Percentiles rank a stretch among this genome's conserved stretches.
Conservation (phyloP, 1,140 invertebrate species). For the Anoplophora glabripennis region DNA sequence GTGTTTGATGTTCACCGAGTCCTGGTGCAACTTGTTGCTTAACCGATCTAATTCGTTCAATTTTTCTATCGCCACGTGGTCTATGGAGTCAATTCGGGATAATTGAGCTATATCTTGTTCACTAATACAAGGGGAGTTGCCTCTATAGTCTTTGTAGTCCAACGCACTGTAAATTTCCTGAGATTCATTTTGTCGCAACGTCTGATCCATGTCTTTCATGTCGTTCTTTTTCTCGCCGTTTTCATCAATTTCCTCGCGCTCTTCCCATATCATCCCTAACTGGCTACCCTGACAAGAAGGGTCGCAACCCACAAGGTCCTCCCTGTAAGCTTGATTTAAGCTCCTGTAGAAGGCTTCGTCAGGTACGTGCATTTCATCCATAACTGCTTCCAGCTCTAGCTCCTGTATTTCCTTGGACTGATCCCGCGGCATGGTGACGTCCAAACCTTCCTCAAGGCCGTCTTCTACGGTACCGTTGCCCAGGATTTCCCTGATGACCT, state of each 20-base stretch:
- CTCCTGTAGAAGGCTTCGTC: conserved; percentile 87
- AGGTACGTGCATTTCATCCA: conserved; percentile 59
- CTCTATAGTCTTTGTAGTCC: conserved; percentile 77
- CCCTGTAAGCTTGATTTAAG: conserved; percentile 81
- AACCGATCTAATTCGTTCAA: conserved; percentile 73
- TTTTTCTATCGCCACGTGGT: conserved; percentile 73
- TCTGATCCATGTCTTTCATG: conserved; percentile 51
- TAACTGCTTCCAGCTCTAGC: conserved; percentile 50
- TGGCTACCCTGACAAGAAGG: conserved; percentile 61
- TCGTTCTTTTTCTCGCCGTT: conserved; percentile 33
- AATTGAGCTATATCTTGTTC: conserved; percentile 76
- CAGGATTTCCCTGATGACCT: conserved; percentile 60
- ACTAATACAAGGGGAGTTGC: conserved; percentile 69
- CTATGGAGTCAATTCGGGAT: conserved; percentile 69
- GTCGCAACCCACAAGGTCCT: conserved; percentile 69
- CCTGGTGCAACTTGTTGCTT: conserved; percentile 72
- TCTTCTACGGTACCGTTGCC: conserved; percentile 61
- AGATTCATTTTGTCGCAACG: conserved; percentile 52
- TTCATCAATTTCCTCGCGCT: conserved; percentile 54
- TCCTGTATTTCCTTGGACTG: conserved; percentile 52
- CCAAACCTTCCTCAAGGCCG: conserved; percentile 60
- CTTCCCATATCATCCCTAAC: conserved; percentile 81
- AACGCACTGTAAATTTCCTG: conserved; percentile 71
- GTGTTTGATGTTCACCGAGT: conserved; percentile 74
- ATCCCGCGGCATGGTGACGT: conserved; percentile 45